These are phyloP conservation scores for Patella pellucida DNA, from an alignment of 2,888 invertebrate genomes.

Conservation along the genomic window DNA sequence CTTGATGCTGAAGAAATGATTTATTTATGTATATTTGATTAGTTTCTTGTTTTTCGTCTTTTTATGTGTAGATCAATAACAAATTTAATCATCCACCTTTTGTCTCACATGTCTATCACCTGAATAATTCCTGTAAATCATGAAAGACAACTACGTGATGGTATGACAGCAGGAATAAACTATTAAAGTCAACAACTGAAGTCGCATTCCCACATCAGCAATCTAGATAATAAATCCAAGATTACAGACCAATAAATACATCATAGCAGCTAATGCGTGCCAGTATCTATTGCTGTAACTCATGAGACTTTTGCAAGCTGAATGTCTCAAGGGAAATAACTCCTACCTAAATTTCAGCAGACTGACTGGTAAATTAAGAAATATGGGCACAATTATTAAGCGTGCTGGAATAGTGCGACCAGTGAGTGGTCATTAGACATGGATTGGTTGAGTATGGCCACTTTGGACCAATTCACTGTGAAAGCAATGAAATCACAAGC, in stretches of 20 bases:
- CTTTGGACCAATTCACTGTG: constrained; percentile 5
- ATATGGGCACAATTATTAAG: constrained; percentile 7
- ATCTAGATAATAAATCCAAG: constrained; percentile 9
- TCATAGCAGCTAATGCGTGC: background rate
- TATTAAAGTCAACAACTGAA: constrained; percentile 3
- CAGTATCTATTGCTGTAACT: background rate
- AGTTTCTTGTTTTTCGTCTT: constrained; percentile 3
- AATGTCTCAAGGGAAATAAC: constrained; percentile 11
- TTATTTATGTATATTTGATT: constrained; percentile 9
- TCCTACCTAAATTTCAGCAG: background rate
- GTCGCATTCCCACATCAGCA: background rate
- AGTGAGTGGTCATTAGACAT: constrained; percentile 6
- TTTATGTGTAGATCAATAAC: background rate
- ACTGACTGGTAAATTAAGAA: constrained; percentile 4
- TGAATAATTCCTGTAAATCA: too few relatives aligned
- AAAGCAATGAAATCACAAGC: constrained; percentile 11
- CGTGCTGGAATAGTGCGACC: constrained; percentile 1
- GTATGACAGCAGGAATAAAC: background rate
- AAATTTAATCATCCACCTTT: background rate
- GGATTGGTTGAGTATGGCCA: constrained; percentile 5
- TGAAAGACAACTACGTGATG: too few relatives aligned
- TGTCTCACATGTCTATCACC: background rate
- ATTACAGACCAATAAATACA: constrained; percentile 7
- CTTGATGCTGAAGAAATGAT: constrained; percentile 7
- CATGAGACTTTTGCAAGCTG: background rate